Percentiles rank a stretch among this genome's conserved stretches.
phyloP scores from a whole-genome alignment of 2,888 invertebrate genomes.

The Aspidapion aeneum region DNA sequence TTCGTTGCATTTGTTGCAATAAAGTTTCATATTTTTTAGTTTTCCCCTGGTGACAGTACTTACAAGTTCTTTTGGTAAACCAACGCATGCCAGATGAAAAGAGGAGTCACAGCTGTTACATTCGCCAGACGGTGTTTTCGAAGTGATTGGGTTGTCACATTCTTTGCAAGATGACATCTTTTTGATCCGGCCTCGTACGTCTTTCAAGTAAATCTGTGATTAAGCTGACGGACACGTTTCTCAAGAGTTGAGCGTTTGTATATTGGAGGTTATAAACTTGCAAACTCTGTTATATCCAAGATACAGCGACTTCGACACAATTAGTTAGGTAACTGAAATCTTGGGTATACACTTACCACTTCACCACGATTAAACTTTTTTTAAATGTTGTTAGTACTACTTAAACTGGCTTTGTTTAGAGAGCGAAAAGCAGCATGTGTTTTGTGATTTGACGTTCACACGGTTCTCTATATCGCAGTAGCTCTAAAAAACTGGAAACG shows the following conservation, averaged over 20 bases:
- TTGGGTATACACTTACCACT: no score
- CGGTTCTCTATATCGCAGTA: no score
- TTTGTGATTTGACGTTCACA: no score
- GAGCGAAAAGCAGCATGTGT: no score
- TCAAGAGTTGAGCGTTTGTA: neutral
- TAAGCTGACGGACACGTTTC: neutral
- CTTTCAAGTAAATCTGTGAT: neutral
- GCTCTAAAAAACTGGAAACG: no score
- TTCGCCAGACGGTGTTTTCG: neutral
- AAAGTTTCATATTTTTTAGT: neutral
- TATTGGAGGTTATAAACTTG: no score
- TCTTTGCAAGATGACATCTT: neutral
- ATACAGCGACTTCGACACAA: no score
- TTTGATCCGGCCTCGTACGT: neutral
- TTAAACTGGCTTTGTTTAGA: no score
- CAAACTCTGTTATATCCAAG: no score
- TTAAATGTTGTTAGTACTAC: no score
- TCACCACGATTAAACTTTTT: no score
- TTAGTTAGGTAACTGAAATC: no score
- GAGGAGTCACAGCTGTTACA: neutral
- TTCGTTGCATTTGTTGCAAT: neutral
- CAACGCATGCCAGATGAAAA: neutral
- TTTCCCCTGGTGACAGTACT: neutral
- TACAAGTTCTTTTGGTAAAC: neutral
- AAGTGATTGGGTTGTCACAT: neutral